phyloP scores from a whole-genome alignment of 1,140 invertebrate species.

The Eumeta japonica region DNA sequence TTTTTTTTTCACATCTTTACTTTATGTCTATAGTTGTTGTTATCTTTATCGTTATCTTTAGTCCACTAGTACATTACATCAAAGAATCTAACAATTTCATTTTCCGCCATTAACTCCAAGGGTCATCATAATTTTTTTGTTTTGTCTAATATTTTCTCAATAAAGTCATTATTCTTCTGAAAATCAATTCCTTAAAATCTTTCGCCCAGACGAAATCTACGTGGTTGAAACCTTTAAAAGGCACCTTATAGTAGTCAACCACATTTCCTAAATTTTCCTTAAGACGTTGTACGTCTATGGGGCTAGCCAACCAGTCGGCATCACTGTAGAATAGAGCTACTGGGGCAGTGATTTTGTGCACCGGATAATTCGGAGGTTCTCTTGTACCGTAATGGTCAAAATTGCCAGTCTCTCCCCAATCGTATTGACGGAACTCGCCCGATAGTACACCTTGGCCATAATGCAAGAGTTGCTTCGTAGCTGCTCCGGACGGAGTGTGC shows the following conservation, averaged over 20 bases:
- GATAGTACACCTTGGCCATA: slow-evolving; percentile 62
- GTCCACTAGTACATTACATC: too few relatives aligned
- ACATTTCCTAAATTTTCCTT: slow-evolving; percentile 42
- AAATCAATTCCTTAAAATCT: slow-evolving; percentile 45
- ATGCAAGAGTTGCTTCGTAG: slow-evolving; percentile 73
- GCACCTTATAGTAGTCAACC: slow-evolving; percentile 43
- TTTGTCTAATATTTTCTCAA: too few relatives aligned
- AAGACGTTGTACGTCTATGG: slow-evolving; percentile 49
- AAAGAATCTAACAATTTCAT: too few relatives aligned
- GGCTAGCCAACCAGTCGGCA: slow-evolving; percentile 62
- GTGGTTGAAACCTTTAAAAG: slow-evolving; percentile 52
- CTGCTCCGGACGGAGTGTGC: slow-evolving; percentile 77
- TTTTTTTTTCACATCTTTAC: too few relatives aligned
- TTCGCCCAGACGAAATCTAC: slow-evolving; percentile 61
- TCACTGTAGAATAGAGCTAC: slow-evolving; percentile 65
- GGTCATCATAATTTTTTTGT: too few relatives aligned
- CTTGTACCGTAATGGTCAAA: slow-evolving; percentile 41
- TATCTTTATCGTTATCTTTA: too few relatives aligned
- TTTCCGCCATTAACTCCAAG: too few relatives aligned
- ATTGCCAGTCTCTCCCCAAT: slow-evolving; percentile 47
- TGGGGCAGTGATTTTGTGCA: slow-evolving; percentile 61
- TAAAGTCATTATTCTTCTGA: too few relatives aligned
- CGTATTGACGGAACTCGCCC: slow-evolving; percentile 47
- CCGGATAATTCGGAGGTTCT: slow-evolving; percentile 62
- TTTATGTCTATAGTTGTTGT: too few relatives aligned